Conservation (phyloP, 2,113 vertebrate genomes). For the Crotalus tigris region DNA sequence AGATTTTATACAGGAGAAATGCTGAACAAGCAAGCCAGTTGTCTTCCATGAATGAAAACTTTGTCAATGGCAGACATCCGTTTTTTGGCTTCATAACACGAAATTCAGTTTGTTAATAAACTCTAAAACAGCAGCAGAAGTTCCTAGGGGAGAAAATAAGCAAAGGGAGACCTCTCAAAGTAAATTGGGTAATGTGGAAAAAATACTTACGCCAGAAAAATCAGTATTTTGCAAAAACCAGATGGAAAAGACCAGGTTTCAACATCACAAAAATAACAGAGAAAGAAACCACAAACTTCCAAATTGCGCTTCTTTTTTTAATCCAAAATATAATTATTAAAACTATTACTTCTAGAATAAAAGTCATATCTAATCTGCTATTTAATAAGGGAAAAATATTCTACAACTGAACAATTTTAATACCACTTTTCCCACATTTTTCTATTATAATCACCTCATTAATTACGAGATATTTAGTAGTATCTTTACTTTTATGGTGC, state of each 20-base stretch:
- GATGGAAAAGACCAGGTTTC: neutral
- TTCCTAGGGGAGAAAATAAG: constrained; percentile 3
- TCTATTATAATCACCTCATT: neutral
- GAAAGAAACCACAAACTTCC: constrained; percentile 13
- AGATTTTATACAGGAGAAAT: neutral
- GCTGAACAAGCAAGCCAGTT: neutral
- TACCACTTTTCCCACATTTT: neutral
- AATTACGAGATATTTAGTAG: neutral
- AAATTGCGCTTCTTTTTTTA: neutral
- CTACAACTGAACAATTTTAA: neutral
- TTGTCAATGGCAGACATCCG: constrained; percentile 27
- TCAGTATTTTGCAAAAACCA: neutral
- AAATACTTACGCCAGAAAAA: constrained; percentile 12
- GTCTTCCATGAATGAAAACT: neutral
- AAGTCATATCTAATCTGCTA: neutral
- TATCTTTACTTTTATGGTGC: neutral
- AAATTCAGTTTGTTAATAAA: neutral
- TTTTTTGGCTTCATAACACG: neutral
- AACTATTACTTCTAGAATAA: neutral
- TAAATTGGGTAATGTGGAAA: constrained; percentile 27
- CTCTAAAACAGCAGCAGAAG: neutral
- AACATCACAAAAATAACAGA: neutral
- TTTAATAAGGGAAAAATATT: neutral
- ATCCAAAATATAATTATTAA: constrained; percentile 8
- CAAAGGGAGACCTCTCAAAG: neutral